Evolutionary conservation across 2,888 invertebrate species (phyloP), one percentile per base, ranked within the genome.

Genomic region (Caenorhabditis wallacei): DNA sequence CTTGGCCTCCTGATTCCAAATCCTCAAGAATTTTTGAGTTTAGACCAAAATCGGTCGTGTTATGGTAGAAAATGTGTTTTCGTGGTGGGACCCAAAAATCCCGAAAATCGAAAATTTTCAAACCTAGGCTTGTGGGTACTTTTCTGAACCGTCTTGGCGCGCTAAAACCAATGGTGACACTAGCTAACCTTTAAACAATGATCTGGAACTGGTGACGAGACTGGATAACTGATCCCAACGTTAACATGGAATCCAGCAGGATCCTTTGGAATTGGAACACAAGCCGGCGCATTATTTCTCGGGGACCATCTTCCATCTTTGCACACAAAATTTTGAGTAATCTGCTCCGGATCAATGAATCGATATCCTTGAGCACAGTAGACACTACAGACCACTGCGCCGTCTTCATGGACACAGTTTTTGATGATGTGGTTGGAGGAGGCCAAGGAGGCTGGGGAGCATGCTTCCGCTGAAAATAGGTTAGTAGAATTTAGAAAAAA

Each of bases 371-470:
- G 79, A 3, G 84, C 71, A 80, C 92, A 92, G 2, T 84, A 59
- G n/a, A 92, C 82, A 30, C 71, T 96, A 64, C 91, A 92, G 0
- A 92, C 91, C 90, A 93, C 92, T 35, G 91, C 90, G 75, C 96
- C 96, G 3, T 95, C 95, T 22, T 97, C 97, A 91, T 84, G 80
- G 8, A 70, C 76, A 35, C 92, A 92, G 24, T 78, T 80, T 70
- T 91, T 91, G 30, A 84, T 68, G 57, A 97, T 97, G 92, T 97
- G 95, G 0, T 95, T 95, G 0, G 97, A 97, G 4, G 96, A 95
- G 92, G 95, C 95, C 7, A 98, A 92, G 92, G 97, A 97, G 96
- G 97, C 97, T 90, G 96, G 96, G 0, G 97, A 96, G 90, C 98
- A 98, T 16, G 89, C 85, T 53, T 91, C 90, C 1, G 91, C 89